A percentile compares a stretch with the other conserved stretches of the same genome.
phyloP scores from a whole-genome alignment of 2,888 invertebrate genomes.

The Sminthurides aquaticus region DNA sequence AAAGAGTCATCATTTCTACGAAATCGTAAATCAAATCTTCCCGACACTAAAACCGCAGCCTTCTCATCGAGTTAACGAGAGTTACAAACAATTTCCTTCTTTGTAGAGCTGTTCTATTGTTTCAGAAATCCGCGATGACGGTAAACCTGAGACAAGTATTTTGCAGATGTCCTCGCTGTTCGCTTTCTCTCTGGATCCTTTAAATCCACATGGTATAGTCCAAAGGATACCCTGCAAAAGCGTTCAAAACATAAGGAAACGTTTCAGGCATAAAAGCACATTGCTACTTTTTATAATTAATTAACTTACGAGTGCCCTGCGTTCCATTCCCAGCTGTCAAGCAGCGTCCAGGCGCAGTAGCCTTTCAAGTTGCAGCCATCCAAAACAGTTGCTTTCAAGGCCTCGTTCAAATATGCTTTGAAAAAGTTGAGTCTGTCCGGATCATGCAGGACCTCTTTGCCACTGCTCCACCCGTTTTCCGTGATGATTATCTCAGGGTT shows the following conservation, averaged over 20 bases:
- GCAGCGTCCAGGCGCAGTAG: slow-evolving; percentile 32
- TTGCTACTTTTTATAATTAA: no score
- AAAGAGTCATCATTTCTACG: no score
- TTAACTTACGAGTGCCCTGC: slow-evolving; percentile 31
- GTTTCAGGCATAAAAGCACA: no score
- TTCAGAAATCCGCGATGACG: slow-evolving; percentile 30
- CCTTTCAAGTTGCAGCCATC: slow-evolving; percentile 37
- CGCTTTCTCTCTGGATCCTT: slow-evolving; percentile 21
- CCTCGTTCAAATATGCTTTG: slow-evolving; percentile 36
- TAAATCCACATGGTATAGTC: slow-evolving; percentile 24
- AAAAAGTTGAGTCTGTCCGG: slow-evolving; percentile 36
- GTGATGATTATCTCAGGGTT: slow-evolving; percentile 24
- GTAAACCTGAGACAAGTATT: slow-evolving; percentile 42
- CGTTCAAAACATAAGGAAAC: no score
- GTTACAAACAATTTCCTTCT: no score
- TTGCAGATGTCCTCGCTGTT: slow-evolving; percentile 45
- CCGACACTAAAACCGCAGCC: no score
- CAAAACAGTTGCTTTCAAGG: slow-evolving; percentile 33
- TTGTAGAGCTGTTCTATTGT: no score
- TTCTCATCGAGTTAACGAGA: no score
- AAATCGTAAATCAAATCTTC: no score
- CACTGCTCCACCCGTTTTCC: slow-evolving; percentile 23
- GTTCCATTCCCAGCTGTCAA: slow-evolving; percentile 34
- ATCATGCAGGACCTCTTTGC: slow-evolving; percentile 32
- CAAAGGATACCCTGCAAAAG: slow-evolving; percentile 27